Base-by-base conservation (phyloP, 2,113 vertebrate genomes). In the Chrysemys picta region DNA sequence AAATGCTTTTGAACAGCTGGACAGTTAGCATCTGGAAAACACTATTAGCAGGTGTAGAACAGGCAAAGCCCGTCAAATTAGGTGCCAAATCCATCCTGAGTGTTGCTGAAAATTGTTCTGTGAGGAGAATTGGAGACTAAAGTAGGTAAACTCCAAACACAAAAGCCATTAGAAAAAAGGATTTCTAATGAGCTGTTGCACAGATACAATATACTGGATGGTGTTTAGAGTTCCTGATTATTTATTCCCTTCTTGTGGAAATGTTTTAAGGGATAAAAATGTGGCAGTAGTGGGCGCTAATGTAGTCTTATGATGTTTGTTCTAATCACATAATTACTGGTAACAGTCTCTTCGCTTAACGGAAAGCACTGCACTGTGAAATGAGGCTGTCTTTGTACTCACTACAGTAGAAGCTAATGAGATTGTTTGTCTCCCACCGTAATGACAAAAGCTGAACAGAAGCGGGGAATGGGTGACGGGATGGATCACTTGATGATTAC, bases 11-110 rank as follows among this genome's bases (percentile, higher is more conserved):
- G 85, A 96, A 89, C 8, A 52, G 38, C 87, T 91, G 94, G 94
- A 92, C 85, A 93, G 85, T 86, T 54, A 94, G 86, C 96, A 96
- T 86, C 96, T 97, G 96, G 93, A 92, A 94, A 91, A 89, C 38
- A 45, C 78, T 80, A 80, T 95, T 85, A 95, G 85, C 97, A 97
- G 93, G 91, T 95, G 94, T 62, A 79, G 76, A 92, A 56, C 42
- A 94, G 90, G 75, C 85, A 76, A 10, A 50, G 82, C 42, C 93
- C 1, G 0, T 75, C 69, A 59, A 84, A 84, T 12, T 54, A 89
- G 76, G 93, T 97, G 97, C 94, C 97, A 97, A 75, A 84, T 96
- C 91, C 54, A 69, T 95, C 91, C 54, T 83, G 87, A 88, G 83
- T 87, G 81, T 90, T 93, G 80, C 91, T 89, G 83, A 47, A 47